phyloP scores from a whole-genome alignment of 2,797 vertebrate genomes.

The Nasua narica region DNA sequence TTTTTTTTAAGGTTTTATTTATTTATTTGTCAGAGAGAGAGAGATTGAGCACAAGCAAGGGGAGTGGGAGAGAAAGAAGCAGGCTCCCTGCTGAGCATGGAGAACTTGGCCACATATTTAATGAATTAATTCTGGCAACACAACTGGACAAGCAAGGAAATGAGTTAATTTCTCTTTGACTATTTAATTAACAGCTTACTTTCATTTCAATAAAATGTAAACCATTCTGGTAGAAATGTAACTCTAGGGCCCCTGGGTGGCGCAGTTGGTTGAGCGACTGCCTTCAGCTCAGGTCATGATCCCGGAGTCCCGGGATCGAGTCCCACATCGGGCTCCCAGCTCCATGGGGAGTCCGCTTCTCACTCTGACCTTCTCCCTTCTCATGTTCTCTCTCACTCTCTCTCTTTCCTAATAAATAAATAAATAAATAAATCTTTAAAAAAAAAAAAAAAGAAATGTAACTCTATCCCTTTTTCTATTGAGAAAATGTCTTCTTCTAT shows the following conservation, averaged over 20 bases:
- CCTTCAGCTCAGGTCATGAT: too few relatives aligned
- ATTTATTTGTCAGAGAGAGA: not conserved
- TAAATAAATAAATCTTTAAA: too few relatives aligned
- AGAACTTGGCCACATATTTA: not conserved
- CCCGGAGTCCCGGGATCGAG: too few relatives aligned
- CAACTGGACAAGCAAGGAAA: not conserved
- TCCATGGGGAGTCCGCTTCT: too few relatives aligned
- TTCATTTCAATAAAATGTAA: slow-evolving; percentile 1
- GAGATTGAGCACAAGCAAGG: not conserved
- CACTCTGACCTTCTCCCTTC: too few relatives aligned
- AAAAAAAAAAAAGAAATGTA: too few relatives aligned
- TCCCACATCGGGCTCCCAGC: too few relatives aligned
- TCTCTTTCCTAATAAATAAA: too few relatives aligned
- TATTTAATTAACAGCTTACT: not conserved
- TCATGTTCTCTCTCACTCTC: too few relatives aligned
- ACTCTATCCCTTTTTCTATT: not conserved
- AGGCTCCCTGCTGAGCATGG: not conserved
- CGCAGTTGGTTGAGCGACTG: too few relatives aligned
- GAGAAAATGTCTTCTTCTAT: not conserved
- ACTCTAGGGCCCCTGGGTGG: too few relatives aligned
- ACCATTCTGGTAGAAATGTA: not conserved
- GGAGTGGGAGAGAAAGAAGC: not conserved
- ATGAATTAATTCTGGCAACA: not conserved
- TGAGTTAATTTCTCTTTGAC: not conserved
- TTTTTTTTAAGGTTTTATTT: not conserved